A percentile compares a stretch with the other conserved stretches of the same genome.
Conservation (phyloP, 2,888 invertebrate genomes). For the Drosophila maculinotata region DNA sequence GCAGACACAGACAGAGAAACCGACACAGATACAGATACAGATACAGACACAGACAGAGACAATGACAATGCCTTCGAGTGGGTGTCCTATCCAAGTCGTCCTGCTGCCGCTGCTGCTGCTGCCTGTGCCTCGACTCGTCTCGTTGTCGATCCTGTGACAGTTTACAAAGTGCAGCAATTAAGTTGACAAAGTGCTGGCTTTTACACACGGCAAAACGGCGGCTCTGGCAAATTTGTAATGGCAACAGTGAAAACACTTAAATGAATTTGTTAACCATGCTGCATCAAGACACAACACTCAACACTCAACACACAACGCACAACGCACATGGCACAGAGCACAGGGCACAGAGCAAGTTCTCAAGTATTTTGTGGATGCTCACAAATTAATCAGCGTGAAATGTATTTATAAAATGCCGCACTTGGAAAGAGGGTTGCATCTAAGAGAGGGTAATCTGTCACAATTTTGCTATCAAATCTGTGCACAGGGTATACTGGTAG, state of each 20-base stretch:
- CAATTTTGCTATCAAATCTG: too few relatives aligned
- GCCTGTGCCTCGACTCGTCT: slow-evolving; percentile 6
- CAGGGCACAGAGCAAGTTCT: slow-evolving; percentile 25
- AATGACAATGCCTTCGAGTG: slow-evolving; percentile 40
- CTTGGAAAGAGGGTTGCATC: too few relatives aligned
- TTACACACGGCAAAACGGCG: slow-evolving; percentile 52
- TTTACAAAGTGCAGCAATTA: slow-evolving; percentile 83
- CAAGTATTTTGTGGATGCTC: slow-evolving; percentile 45
- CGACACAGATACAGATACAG: slow-evolving; percentile 5
- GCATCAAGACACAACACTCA: slow-evolving; percentile 16
- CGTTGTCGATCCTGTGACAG: slow-evolving; percentile 66
- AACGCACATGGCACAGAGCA: too few relatives aligned
- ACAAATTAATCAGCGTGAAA: slow-evolving; percentile 42
- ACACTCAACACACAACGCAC: too few relatives aligned
- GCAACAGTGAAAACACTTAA: slow-evolving; percentile 65
- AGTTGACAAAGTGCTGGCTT: slow-evolving; percentile 79
- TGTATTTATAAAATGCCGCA: slow-evolving; percentile 4
- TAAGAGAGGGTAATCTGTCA: background rate
- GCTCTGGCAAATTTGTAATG: slow-evolving; percentile 60
- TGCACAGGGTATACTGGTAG: slow-evolving; percentile 11
- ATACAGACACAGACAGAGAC: slow-evolving; percentile 10
- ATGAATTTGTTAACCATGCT: slow-evolving; percentile 70
- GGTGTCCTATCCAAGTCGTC: slow-evolving; percentile 38
- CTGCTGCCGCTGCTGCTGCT: slow-evolving; percentile 8
- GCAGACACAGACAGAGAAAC: slow-evolving; percentile 3